Evolutionary conservation across 2,113 vertebrate genomes (phyloP), one percentile per base, ranked within the genome.

Genomic region (Siniperca knerii): DNA sequence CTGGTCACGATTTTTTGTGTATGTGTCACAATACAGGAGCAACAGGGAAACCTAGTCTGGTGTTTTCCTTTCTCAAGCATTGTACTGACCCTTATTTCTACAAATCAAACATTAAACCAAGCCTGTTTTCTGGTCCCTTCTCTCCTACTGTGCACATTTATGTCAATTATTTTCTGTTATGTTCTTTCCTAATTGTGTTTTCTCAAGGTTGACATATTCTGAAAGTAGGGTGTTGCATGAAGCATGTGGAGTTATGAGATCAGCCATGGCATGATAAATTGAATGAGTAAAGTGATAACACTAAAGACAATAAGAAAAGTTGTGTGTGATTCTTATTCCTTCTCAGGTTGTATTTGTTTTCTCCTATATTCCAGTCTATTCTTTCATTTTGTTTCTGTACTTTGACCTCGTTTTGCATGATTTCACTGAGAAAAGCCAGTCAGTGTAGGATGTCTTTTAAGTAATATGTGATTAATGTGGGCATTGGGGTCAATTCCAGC

Each of bases 1-100:
- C 79, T 80, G 10, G 6, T 72, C 18, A 37, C 29, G n/a, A 55
- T 61, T 54, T 2, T 75, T 29, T 46, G 4, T 6, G n/a, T 16
- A 37, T 61, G 83, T 75, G 84, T 89, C 77, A 89, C 60, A 33
- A 0, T 61, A 64, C 54, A 21, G 54, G 18, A 40, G 9, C 33
- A 29, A 55, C 25, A 65, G 68, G 37, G 66, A 77, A 77, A 62
- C 23, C 6, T 5, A 13, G 9, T 13, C 44, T 23, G 1, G 18
- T 50, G 73, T 35, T 90, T 76, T 82, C 52, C 58, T 81, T 69
- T 85, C 60, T 79, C 40, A 15, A 46, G 20, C 4, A 6, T 1
- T 8, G 10, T 9, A 18, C 12, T 57, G 52, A 82, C 42, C 11
- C 6, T 15, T 3, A n/a, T 83, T 72, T 55, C 52, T 16, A 62